A percentile compares a stretch with the other conserved stretches of the same genome.
Conservation (phyloP, 2,797 vertebrate genomes). For the Fratercula arctica region DNA sequence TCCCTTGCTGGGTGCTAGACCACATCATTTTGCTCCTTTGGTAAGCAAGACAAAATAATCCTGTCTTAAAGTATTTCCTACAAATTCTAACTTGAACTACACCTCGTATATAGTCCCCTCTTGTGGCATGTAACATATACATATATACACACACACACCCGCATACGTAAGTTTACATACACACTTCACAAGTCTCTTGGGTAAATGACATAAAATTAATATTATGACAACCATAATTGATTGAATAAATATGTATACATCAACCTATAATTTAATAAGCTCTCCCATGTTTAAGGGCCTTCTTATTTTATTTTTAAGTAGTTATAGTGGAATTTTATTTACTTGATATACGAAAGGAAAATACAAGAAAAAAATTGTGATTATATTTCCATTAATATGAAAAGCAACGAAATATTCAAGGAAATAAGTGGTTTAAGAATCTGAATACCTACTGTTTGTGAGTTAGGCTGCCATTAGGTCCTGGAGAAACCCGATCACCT, state of each 20-base stretch:
- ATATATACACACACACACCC: too few relatives aligned
- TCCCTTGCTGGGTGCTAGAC: background rate
- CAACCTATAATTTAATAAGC: background rate
- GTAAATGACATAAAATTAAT: background rate
- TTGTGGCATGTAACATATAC: too few relatives aligned
- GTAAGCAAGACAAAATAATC: background rate
- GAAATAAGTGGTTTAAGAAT: background rate
- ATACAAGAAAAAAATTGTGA: rapidly evolving
- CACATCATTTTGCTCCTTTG: background rate
- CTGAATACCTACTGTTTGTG: background rate
- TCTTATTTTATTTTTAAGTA: background rate
- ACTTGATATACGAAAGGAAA: background rate
- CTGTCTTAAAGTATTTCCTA: background rate
- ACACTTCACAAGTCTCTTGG: background rate
- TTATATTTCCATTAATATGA: background rate
- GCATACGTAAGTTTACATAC: background rate
- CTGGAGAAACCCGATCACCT: background rate
- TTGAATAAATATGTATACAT: background rate
- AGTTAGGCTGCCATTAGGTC: background rate
- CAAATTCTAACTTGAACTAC: background rate
- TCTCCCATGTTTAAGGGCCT: background rate
- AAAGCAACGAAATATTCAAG: background rate
- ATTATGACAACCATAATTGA: background rate
- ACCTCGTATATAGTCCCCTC: background rate
- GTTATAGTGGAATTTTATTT: background rate